A percentile compares a stretch with the other conserved stretches of the same genome.
Conservation (phyloP, 2,113 vertebrate species). For the Mormyrus lacerda region DNA sequence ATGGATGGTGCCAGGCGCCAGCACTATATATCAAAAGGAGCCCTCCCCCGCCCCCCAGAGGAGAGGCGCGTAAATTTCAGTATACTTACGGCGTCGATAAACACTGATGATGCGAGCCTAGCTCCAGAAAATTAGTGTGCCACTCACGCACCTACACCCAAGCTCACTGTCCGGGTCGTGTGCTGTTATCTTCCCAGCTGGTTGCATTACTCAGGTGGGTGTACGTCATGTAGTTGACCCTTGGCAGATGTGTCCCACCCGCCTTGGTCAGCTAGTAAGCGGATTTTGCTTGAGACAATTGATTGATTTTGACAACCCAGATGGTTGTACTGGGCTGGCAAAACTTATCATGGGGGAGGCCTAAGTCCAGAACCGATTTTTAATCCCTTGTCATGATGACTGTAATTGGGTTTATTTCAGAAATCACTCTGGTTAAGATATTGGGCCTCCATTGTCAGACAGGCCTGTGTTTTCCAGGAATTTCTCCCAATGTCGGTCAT, state of each 20-base stretch:
- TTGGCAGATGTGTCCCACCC: neutral
- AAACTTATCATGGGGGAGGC: too few species aligned
- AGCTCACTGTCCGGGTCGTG: neutral
- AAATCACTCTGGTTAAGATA: neutral
- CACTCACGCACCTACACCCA: neutral
- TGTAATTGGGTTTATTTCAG: neutral
- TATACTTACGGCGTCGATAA: neutral
- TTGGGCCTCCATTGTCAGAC: neutral
- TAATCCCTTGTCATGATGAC: neutral
- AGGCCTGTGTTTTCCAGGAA: neutral
- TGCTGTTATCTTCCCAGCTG: neutral
- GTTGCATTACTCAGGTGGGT: neutral
- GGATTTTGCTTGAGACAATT: neutral
- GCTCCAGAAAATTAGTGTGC: neutral
- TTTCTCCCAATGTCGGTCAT: neutral
- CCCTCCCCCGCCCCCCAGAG: neutral
- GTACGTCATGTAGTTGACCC: neutral
- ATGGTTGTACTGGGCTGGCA: neutral
- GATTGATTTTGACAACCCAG: neutral
- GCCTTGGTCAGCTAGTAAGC: neutral
- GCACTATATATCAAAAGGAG: neutral
- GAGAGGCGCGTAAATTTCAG: neutral
- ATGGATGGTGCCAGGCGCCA: neutral
- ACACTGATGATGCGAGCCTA: neutral
- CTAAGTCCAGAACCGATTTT: neutral